Evolutionary conservation across 2,888 invertebrate genomes (phyloP).

Genomic region (Caenorhabditis sp.): DNA sequence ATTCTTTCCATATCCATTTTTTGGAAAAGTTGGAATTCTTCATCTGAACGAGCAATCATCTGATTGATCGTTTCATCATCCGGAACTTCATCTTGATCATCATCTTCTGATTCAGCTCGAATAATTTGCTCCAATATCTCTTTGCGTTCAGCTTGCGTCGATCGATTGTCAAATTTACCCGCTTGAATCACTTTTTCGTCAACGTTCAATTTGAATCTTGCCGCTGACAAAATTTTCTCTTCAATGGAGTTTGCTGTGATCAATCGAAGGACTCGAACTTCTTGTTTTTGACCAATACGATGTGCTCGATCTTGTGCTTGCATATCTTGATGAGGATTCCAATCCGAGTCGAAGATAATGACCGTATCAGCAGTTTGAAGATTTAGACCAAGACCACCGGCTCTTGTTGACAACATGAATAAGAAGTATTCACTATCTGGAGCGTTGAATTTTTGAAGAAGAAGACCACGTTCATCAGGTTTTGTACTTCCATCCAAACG

Average conservation of each 20-base stretch:
- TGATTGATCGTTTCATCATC: conserved; percentile 98
- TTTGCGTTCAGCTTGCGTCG: conserved; percentile 92
- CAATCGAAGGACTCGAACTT: conserved; percentile 89
- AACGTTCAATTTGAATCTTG: conserved; percentile 96
- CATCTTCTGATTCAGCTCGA: conserved; percentile 50
- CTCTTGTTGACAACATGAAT: conserved; percentile 90
- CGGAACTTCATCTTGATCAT: conserved; percentile 89
- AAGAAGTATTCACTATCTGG: conserved; percentile 90
- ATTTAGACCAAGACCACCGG: conserved; percentile 83
- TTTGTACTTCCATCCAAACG: conserved; percentile 96
- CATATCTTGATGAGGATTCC: conserved; percentile 99
- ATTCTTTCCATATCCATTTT: conserved; percentile 78
- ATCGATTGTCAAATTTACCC: conserved; percentile 99
- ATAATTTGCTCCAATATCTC: conserved; percentile 93
- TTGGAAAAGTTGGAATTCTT: conserved; percentile 46
- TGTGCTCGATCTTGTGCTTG: conserved; percentile 99
- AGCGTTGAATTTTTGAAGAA: conserved; percentile 86
- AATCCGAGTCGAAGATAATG: conserved; percentile 97
- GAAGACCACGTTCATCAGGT: conserved; percentile 93
- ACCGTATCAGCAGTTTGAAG: conserved; percentile 98
- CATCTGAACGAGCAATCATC: conserved; percentile 86
- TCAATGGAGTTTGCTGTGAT: conserved; percentile 99
- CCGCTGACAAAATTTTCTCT: conserved; percentile 95
- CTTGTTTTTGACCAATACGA: conserved; percentile 97
- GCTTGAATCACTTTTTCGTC: conserved; percentile 99